Conservation (phyloP, 2,113 vertebrate genomes). For the Zeus faber region DNA sequence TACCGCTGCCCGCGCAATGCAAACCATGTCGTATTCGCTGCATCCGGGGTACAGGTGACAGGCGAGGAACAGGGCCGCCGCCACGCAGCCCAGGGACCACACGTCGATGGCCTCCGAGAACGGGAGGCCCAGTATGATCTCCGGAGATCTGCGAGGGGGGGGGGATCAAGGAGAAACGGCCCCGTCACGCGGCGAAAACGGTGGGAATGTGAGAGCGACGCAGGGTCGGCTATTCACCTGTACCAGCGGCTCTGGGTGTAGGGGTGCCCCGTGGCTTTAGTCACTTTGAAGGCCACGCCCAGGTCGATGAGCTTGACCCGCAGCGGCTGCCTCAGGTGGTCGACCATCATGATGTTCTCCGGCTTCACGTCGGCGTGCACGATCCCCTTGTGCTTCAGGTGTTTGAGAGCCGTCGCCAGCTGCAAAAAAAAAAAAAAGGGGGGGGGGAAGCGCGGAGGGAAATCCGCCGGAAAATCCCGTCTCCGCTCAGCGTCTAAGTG, state of each 20-base stretch:
- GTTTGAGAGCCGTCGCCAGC: neutral
- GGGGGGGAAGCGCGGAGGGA: too few species aligned
- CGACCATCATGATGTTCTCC: conserved; percentile 24
- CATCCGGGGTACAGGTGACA: neutral
- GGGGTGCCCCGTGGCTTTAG: neutral
- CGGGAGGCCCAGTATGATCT: neutral
- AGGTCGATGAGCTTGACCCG: conserved; percentile 39
- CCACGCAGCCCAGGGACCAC: conserved; percentile 3
- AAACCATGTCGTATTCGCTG: neutral
- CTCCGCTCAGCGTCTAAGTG: too few species aligned
- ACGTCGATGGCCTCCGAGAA: neutral
- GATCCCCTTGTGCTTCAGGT: neutral
- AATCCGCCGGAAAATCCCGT: too few species aligned
- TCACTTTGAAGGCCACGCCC: neutral
- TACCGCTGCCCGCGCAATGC: too few species aligned
- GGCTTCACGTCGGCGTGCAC: conserved; percentile 25
- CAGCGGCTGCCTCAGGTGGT: neutral
- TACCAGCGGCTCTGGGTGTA: conserved; percentile 11
- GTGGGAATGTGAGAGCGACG: neutral
- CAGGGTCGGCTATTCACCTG: conserved; percentile 4
- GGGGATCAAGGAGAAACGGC: neutral
- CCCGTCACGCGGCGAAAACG: neutral
- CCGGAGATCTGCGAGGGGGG: neutral
- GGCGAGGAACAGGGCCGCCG: neutral
- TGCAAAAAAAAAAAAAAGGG: too few species aligned